Evolutionary conservation across 2,888 invertebrate genomes (phyloP), one percentile per base, ranked within the genome.

Genomic region (Noctua comes): DNA sequence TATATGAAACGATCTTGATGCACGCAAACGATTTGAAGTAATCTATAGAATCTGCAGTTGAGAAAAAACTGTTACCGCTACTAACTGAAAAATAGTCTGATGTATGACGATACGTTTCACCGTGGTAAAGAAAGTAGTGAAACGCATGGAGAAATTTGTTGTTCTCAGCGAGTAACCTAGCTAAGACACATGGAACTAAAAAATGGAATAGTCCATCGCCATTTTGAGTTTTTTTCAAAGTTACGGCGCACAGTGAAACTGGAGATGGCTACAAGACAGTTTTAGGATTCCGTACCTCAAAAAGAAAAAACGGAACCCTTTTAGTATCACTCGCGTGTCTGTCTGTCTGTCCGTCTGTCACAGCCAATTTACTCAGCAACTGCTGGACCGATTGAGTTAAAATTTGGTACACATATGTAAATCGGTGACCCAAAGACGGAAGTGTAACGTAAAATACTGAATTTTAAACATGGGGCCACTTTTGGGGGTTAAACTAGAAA

Each of bases 121-220:
- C n/a, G 13, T 27, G 48, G 57, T 62, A 66, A 74, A 70, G 85
- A 83, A 83, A 83, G 83, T 76, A 16, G 65, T 65, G 68, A 73
- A 70, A 66, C 48, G 48, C 62, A 36, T 40, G n/a, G 73, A 73
- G 72, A 80, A 77, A 80, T 76, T 76, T 54, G 7, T 57, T 24
- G 27, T 75, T 72, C 43, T 51, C 43, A 51, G 24, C 43, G 27
- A 71, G 24, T 57, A 36, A 80, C 62, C 48, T 62, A 43, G 18
- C 31, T 68, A 1, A n/a, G 40, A n/a, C n/a, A 40, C 13, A 27
- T 27, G 5, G 27, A 18, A 31, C 10, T 31, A 27, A 18, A 2
- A 5, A 36, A 70, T 36, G 21, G 18, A 18, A 24, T 59, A 16
- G 18, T 18, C 59, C 16, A 18, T 59, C 27, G 18, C 18, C 59